Evolutionary conservation across 2,888 invertebrate species (phyloP), one percentile per base, ranked within the genome.

Genomic region (Mimachlamys varia): DNA sequence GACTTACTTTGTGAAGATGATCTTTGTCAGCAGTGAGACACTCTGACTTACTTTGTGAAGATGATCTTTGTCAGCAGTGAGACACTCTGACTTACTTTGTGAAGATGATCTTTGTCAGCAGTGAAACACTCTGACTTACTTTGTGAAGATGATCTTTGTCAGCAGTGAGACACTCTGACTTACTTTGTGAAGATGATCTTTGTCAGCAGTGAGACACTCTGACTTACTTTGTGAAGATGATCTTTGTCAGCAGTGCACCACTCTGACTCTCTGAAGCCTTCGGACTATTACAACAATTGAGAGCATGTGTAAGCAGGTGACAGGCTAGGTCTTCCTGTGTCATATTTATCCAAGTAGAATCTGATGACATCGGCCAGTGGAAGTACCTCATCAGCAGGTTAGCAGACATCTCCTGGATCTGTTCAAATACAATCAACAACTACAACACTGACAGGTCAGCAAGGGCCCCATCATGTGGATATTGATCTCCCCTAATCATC

Each of bases 241-340:
- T 96, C 95, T 97, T 97, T 92, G 97, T 97, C 92, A 98, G 96
- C 62, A 97, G 97, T 89, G 97, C 97, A 19, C 98, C 98, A 96
- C 97, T 97, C 94, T 97, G 97, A 55, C 97, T 97, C 95, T 98
- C 97, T 95, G 97, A 97, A 93, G 98, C 97, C 94, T 97, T 97
- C 92, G 97, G 97, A 93, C 97, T 97, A 93, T 97, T 97, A 93
- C 98, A 97, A 90, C 97, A 96, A 87, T 95, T 95, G 19, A 97
- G 93, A 44, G 94, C 94, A 87, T 94, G 92, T 17, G 87, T 55
- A 90, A 96, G 90, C 90, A 96, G 90, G 55, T 94, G 94, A 89
- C 92, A 92, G 58, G 92, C 92, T 62, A 92, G 50, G 22, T 88
- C 89, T 22, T 91, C 88, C 17, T 88, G 33, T 12, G 89, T 33